A percentile compares a stretch with the other conserved stretches of the same genome.
Evolutionary conservation across 2,888 invertebrate species (phyloP).

Genomic region (Mystacides longicornis): DNA sequence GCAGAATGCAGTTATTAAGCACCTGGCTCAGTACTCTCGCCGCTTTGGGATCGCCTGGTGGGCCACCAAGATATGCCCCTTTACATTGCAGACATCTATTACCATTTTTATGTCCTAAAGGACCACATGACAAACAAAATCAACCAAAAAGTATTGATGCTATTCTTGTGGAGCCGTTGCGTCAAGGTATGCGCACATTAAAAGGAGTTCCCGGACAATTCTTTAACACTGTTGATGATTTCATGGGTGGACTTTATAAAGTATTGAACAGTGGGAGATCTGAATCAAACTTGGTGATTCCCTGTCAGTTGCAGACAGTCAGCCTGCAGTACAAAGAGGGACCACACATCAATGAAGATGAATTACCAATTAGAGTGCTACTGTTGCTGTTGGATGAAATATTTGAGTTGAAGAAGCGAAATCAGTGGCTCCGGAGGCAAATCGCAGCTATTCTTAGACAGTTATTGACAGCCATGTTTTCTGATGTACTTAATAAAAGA

Average conservation of each 20-base stretch:
- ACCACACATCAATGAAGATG: conserved; percentile 38
- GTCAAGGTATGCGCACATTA: conserved; percentile 76
- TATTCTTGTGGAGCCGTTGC: conserved; percentile 68
- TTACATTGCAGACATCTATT: conserved; percentile 39
- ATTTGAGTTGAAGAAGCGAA: conserved; percentile 70
- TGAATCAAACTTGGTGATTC: conserved; percentile 31
- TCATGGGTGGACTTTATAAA: conserved; percentile 74
- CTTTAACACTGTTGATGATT: conserved; percentile 74
- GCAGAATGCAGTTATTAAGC: conserved; percentile 73
- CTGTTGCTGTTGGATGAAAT: conserved; percentile 76
- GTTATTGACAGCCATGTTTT: conserved; percentile 72
- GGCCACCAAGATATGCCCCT: conserved; percentile 36
- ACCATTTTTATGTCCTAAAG: conserved; percentile 38
- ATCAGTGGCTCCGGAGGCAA: conserved; percentile 72
- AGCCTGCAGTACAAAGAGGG: conserved; percentile 37
- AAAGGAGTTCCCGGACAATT: conserved; percentile 86
- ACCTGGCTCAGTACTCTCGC: conserved; percentile 66
- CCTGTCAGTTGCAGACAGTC: conserved; percentile 10
- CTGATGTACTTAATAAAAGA: conserved; percentile 71
- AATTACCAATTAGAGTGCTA: conserved; percentile 74
- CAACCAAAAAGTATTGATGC: conserved; percentile 57
- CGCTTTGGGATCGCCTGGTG: conserved; percentile 35
- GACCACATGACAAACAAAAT: conserved; percentile 37
- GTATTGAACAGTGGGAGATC: conserved; percentile 40
- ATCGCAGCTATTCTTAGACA: conserved; percentile 68